Percentiles rank a stretch among this genome's conserved stretches.
Conservation (phyloP, 2,888 invertebrate genomes). For the Lochmaea crataegi region DNA sequence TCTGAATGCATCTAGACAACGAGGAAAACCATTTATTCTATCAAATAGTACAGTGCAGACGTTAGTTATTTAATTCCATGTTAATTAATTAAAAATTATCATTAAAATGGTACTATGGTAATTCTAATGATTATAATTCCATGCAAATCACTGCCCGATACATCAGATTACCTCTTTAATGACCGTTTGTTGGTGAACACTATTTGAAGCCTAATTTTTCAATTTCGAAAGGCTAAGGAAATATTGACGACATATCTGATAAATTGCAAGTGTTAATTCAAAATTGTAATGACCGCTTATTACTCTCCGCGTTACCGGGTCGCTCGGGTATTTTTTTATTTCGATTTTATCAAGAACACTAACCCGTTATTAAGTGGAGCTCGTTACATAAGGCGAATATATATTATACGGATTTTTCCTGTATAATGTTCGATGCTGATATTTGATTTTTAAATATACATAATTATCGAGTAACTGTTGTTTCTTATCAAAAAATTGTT, state of each 20-base stretch:
- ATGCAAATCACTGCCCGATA: not conserved
- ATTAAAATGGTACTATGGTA: too few species aligned
- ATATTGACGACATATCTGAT: constrained; percentile 9
- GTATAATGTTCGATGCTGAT: constrained; percentile 41
- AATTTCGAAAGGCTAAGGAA: not conserved
- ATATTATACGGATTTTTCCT: constrained; percentile 38
- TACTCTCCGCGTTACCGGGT: constrained; percentile 38
- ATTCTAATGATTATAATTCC: not conserved
- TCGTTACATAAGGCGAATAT: constrained; percentile 43
- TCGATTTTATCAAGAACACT: constrained; percentile 44
- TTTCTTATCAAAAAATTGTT: constrained; percentile 42
- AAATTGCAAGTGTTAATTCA: constrained; percentile 15
- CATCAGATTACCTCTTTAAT: constrained; percentile 1
- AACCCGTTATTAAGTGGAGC: constrained; percentile 42
- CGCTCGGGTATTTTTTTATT: constrained; percentile 38
- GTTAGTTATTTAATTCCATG: too few species aligned
- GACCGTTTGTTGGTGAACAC: not conserved
- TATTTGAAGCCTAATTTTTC: not conserved
- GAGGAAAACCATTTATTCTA: too few species aligned
- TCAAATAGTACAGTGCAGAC: too few species aligned
- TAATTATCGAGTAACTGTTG: constrained; percentile 44
- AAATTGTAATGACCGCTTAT: constrained; percentile 44
- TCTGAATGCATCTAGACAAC: too few species aligned
- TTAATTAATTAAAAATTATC: too few species aligned
- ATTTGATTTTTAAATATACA: constrained; percentile 49